Evolutionary conservation across 2,113 vertebrate genomes (phyloP), one percentile per base, ranked within the genome.

Genomic region (Odocoileus virginianus): DNA sequence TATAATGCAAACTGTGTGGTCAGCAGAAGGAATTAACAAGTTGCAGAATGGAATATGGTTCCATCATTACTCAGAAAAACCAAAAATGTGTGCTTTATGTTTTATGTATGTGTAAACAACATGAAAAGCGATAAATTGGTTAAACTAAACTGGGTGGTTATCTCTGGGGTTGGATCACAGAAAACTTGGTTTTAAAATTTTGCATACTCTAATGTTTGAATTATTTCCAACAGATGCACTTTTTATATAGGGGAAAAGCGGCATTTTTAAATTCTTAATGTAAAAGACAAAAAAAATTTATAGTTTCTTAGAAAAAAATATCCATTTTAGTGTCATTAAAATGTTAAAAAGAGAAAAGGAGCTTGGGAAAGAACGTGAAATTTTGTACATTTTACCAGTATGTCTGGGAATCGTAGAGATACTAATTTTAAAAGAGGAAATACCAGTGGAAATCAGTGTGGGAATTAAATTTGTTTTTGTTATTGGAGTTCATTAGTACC

Each of bases 381-480:
- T 61, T 82, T 55, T 76, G 79, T 95, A 60, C 25, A 54, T 81
- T 89, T 52, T 95, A 71, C 81, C 52, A 82, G 5, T 90, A 83
- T 95, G 4, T 54, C 19, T 95, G 21, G 30, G 71, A 94, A 47
- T 94, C 27, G 21, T 40, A 86, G 54, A 67, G 43, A 87, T 4
- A 55, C 81, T 91, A 74, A 40, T 95, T 93, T 87, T 87, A 89
- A 91, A 74, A 94, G 54, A 81, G 45, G 86, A 82, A 95, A 61
- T 94, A 79, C 19, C 91, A 84, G 2, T 78, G 57, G 76, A 88
- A 96, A 43, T 30, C 47, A 96, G 2, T 60, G 14, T 96, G 36
- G 23, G 33, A 91, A 94, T 87, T 87, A 78, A 88, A 94, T 87
- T 95, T 91, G 27, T 95, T n/a, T 23, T 76, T 90, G 76, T 74